phyloP scores from a whole-genome alignment of 2,797 vertebrate species.

The Dromococcyx pavoninus region DNA sequence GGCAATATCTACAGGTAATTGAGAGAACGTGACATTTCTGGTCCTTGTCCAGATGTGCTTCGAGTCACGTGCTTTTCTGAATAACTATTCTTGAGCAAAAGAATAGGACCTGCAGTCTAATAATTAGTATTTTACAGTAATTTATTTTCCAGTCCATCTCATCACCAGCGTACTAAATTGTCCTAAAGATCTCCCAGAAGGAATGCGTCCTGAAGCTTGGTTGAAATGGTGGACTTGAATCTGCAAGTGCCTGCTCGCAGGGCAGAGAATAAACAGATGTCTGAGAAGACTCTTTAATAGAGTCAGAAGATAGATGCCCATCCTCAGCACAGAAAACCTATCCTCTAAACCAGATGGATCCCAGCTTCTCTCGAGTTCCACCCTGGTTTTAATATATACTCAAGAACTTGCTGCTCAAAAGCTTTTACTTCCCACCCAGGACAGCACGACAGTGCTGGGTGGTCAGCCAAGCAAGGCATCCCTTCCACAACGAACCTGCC shows the following conservation, averaged over 20 bases:
- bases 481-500: background rate
- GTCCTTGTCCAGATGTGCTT: background rate
- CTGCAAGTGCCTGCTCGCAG: background rate
- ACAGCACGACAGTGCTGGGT: too few species aligned
- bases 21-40: background rate
- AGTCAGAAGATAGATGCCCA: background rate
- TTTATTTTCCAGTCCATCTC: background rate
- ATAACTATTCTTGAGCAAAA: background rate
- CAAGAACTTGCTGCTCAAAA: background rate
- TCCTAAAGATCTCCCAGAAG: background rate
- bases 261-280: background rate
- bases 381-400: background rate
- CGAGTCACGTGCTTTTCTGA: background rate
- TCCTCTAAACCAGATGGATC: background rate
- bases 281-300: background rate
- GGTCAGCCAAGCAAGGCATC: too few species aligned
- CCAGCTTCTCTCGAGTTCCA: background rate
- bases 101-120: background rate
- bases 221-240: background rate
- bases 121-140: background rate
- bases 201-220: background rate
- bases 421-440: background rate
- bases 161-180: background rate
- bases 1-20: background rate
- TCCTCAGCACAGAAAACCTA: background rate